A percentile compares a stretch with the other conserved stretches of the same genome.
These are phyloP conservation scores for Cremastinae sp. DNA, from an alignment of 2,888 invertebrate species.

Conservation along the genomic window DNA sequence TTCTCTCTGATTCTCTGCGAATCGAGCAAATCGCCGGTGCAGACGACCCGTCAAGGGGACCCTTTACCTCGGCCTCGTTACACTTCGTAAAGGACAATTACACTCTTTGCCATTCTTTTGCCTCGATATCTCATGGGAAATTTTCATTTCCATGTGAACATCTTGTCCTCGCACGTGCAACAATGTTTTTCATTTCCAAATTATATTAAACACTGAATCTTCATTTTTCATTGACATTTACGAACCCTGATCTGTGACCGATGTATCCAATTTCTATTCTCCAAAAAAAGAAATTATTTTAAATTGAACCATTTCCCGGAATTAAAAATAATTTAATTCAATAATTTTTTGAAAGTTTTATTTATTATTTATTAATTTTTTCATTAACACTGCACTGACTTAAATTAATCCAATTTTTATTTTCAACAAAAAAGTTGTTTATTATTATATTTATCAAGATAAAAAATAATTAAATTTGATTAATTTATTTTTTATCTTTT, in stretches of 20 bases:
- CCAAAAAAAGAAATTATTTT: too few relatives aligned
- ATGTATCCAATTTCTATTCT: too few relatives aligned
- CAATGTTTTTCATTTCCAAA: too few relatives aligned
- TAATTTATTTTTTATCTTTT: not conserved
- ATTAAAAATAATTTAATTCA: too few relatives aligned
- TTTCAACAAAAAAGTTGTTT: not conserved
- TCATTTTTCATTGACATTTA: not conserved
- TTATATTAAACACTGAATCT: not conserved
- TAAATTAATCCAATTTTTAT: too few relatives aligned
- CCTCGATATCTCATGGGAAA: conserved; percentile 8
- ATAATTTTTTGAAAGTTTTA: too few relatives aligned
- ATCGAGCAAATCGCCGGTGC: conserved; percentile 34
- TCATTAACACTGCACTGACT: too few relatives aligned
- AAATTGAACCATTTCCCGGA: too few relatives aligned
- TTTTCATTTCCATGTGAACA: not conserved
- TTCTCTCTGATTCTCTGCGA: conserved; percentile 8
- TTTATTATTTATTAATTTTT: too few relatives aligned
- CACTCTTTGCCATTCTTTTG: conserved; percentile 27
- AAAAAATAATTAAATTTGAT: not conserved
- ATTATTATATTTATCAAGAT: not conserved
- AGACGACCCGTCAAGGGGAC: conserved; percentile 36
- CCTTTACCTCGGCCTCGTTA: conserved; percentile 52
- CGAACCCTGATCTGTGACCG: too few relatives aligned
- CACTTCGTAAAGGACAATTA: conserved; percentile 56
- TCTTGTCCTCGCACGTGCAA: too few relatives aligned